Evolutionary conservation across 2,797 vertebrate genomes (phyloP).

Genomic region (Acanthiza pusilla): DNA sequence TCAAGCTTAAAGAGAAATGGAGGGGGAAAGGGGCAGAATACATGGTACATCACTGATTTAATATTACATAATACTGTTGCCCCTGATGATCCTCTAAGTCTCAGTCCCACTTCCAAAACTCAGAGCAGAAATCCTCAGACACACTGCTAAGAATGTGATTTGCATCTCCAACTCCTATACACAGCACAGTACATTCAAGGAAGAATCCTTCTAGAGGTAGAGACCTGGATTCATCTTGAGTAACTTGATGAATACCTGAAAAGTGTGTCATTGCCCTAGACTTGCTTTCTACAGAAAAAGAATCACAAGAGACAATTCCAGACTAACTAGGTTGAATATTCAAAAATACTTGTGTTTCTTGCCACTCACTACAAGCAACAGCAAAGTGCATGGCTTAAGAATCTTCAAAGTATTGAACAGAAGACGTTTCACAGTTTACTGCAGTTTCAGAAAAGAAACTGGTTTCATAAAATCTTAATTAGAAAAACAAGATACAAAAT

Average conservation of each 20-base stretch:
- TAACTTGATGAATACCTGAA: background rate
- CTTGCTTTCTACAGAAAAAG: background rate
- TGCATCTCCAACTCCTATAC: background rate
- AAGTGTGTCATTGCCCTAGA: background rate
- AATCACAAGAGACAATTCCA: background rate
- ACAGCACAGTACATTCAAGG: background rate
- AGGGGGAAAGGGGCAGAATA: background rate
- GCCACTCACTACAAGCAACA: background rate
- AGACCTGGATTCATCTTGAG: background rate
- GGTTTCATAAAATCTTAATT: background rate
- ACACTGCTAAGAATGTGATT: background rate
- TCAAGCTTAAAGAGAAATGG: background rate
- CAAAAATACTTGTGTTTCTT: background rate
- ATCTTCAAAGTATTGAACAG: background rate
- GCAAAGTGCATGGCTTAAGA: background rate
- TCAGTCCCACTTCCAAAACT: background rate
- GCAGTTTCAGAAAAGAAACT: background rate
- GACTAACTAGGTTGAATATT: background rate
- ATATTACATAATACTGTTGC: background rate
- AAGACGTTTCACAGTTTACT: background rate
- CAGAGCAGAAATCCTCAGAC: background rate
- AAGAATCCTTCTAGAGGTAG: background rate
- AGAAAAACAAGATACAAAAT: background rate
- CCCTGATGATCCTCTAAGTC: background rate
- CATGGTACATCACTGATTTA: background rate